These are phyloP conservation scores for Sylvilagus floridanus DNA, from an alignment of 2,797 vertebrate species.

Conservation along the genomic window DNA sequence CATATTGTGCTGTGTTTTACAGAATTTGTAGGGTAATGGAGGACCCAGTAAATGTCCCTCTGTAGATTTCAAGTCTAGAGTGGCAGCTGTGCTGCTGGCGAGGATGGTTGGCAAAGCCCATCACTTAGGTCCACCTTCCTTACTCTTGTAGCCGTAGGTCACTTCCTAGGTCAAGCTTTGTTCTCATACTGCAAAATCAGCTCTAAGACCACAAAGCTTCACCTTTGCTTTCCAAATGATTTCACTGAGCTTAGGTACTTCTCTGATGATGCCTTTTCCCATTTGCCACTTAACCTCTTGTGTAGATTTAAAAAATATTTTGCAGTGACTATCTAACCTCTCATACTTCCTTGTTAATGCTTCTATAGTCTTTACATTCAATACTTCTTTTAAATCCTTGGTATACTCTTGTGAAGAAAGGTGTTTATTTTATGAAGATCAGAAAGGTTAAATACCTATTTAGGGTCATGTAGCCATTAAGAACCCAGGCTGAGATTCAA, in stretches of 20 bases:
- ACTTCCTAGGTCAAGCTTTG: not conserved
- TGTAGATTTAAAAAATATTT: not conserved
- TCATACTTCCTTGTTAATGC: not conserved
- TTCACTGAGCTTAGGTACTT: not conserved
- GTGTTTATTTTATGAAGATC: not conserved
- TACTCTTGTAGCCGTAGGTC: no score
- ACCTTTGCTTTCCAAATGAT: not conserved
- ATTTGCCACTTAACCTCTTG: not conserved
- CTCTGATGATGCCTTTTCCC: not conserved
- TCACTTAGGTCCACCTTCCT: not conserved
- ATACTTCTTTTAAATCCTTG: not conserved
- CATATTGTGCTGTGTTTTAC: not conserved
- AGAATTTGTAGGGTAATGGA: not conserved
- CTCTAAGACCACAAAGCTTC: not conserved
- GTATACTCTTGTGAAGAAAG: not conserved
- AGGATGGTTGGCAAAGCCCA: not conserved
- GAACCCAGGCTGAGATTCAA: not conserved
- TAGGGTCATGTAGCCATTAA: not conserved
- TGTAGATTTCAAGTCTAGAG: not conserved
- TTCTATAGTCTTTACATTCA: conserved; percentile 3
- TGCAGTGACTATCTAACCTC: not conserved
- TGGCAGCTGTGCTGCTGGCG: not conserved
- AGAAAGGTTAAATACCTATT: not conserved
- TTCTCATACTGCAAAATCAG: not conserved
- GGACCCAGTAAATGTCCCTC: not conserved